Base-by-base conservation (phyloP, 2,797 vertebrate species). In the Ambastaia sidthimunki region DNA sequence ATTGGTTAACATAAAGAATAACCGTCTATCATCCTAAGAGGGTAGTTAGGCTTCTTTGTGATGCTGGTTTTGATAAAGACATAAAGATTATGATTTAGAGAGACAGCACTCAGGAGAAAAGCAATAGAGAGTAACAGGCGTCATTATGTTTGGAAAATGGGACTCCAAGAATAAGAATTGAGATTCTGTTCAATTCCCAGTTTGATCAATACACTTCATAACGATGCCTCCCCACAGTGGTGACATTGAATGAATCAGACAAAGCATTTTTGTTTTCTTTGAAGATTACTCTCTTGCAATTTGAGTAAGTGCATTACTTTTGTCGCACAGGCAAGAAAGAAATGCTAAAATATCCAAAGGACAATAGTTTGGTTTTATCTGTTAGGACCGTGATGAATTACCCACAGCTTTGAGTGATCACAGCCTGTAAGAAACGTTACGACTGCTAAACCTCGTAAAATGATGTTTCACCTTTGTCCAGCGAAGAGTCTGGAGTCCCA, bases 401-500 rank as follows among this genome's bases (percentile, higher is more conserved):
- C 28, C 28, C 28, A 28, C 28, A 69, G 31, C 48, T 19, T 3
- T 2, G 9, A 21, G n/a, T 60, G 66, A 16, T 60, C 44, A 37
- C 2, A 55, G 41, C 10, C 16, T 19, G 60, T 37, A 65, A 60
- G 41, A 79, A 72, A 71, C 44, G 3, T 4, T 37, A 19, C 31
- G 2, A 57, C 13, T 7, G 16, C 19, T 19, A 65, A n/a, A 31
- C 28, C 52, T 23, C 21, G 16, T 16, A 41, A 19, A 12, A n/a
- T 68, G 2, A 11, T 57, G 63, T 60, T 78, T 68, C 90, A 94
- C 93, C 93, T 93, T 94, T 94, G 84, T 93, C 91, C 23, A 94
- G 90, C 0, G 93, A 91, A 81, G 92, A 94, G 87, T 94, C 93
- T 21, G 89, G 89, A n/a, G 91, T 91, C 84, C 91, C 90, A 80